These are phyloP conservation scores for Oxystoma pomonae DNA, from an alignment of 2,888 invertebrate species.

Conservation along the genomic window DNA sequence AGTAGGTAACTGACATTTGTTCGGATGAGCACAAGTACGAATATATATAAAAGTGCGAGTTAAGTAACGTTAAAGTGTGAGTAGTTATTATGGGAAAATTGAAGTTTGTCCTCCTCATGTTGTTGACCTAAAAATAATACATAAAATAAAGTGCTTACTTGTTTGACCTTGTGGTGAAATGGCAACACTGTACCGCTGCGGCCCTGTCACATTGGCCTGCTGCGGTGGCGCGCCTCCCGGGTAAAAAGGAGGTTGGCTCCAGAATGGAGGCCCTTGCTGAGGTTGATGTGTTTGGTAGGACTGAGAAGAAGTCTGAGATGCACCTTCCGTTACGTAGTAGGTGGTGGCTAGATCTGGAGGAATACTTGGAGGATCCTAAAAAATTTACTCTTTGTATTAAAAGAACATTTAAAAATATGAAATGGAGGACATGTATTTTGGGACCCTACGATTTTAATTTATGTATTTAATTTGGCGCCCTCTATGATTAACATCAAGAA, in stretches of 20 bases:
- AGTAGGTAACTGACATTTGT: too few species aligned
- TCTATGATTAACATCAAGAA: too few species aligned
- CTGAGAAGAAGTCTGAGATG: constrained; percentile 19
- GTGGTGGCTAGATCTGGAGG: constrained; percentile 34
- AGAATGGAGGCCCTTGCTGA: not conserved
- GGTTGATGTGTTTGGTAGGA: not conserved
- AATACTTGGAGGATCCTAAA: constrained; percentile 35
- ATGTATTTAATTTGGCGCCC: too few species aligned
- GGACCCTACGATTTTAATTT: too few species aligned
- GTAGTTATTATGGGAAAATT: too few species aligned
- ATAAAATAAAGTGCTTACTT: constrained; percentile 18
- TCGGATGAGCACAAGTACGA: too few species aligned
- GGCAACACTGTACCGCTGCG: constrained; percentile 32
- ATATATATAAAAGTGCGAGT: too few species aligned
- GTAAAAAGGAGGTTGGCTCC: constrained; percentile 37
- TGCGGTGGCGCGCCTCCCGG: constrained; percentile 23
- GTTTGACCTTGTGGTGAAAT: constrained; percentile 26
- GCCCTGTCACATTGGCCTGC: constrained; percentile 29
- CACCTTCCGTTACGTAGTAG: constrained; percentile 35
- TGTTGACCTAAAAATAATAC: not conserved
- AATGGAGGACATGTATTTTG: too few species aligned
- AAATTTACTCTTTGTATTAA: too few species aligned
- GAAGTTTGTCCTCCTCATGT: too few species aligned
- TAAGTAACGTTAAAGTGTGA: too few species aligned
- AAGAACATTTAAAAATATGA: too few species aligned